Conservation (phyloP, 2,888 invertebrate species). For the Pyrgus malvae region DNA sequence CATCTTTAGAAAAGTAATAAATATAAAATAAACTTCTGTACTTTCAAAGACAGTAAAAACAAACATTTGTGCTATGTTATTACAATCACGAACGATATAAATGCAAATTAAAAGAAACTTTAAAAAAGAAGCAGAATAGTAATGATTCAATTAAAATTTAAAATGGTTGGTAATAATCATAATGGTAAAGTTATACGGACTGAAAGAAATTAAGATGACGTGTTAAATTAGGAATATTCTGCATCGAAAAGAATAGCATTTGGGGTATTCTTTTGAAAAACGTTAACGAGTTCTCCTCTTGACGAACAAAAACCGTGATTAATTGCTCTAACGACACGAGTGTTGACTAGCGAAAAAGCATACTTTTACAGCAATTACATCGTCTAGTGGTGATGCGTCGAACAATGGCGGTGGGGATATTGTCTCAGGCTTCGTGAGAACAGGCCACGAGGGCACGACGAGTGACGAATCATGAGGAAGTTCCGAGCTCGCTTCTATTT, state of each 20-base stretch:
- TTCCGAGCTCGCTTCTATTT: constrained; percentile 14
- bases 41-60: not conserved
- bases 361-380: constrained; percentile 23
- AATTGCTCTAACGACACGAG: constrained; percentile 23
- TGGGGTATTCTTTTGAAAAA: constrained; percentile 8
- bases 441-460: constrained; percentile 38
- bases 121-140: not conserved
- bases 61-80: too few species aligned
- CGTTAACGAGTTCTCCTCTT: constrained; percentile 20
- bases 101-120: not conserved
- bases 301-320: constrained; percentile 21
- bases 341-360: constrained; percentile 26
- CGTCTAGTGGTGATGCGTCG: constrained; percentile 11
- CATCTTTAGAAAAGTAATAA: not conserved
- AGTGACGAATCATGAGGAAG: constrained; percentile 25
- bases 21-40: not conserved
- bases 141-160: not conserved
- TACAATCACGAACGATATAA: too few species aligned
- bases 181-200: not conserved
- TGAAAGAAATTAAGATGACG: too few species aligned
- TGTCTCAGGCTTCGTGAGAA: constrained; percentile 42
- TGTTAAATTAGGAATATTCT: not conserved
- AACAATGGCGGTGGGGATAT: constrained; percentile 18
- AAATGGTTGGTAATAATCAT: not conserved
- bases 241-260: not conserved